phyloP scores from a whole-genome alignment of 1,140 invertebrate genomes.

The Diabrotica undecimpunctata region DNA sequence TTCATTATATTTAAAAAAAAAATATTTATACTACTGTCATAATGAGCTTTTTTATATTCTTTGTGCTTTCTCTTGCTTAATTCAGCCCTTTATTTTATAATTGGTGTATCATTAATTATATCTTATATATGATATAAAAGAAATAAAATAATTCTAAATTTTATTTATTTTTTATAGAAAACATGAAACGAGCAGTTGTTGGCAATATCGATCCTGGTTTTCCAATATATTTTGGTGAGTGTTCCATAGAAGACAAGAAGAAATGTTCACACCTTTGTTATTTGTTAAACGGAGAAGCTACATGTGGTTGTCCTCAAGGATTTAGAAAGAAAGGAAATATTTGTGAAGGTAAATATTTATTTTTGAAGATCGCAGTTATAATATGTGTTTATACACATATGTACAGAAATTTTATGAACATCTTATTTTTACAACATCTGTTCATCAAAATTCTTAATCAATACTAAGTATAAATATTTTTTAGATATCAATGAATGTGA shows the following conservation, averaged over 20 bases:
- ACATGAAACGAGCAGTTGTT: no score
- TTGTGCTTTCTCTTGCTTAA: no score
- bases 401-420: not conserved
- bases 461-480: slow-evolving; percentile 9
- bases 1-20: no score
- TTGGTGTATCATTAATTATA: no score
- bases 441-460: not conserved
- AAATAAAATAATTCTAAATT: no score
- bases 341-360: slow-evolving; percentile 6
- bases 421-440: no score
- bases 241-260: not conserved
- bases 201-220: not conserved
- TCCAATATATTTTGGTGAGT: not conserved
- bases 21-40: no score
- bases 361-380: no score
- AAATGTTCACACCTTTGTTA: slow-evolving; percentile 2
- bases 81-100: no score
- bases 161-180: no score
- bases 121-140: no score
- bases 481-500: slow-evolving; percentile 69
- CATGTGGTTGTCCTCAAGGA: slow-evolving; percentile 7
- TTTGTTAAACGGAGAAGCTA: not conserved
- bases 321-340: not conserved
- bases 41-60: no score
- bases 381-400: not conserved